phyloP scores from a whole-genome alignment of 2,797 vertebrate species.

The Champsocephalus gunnari region DNA sequence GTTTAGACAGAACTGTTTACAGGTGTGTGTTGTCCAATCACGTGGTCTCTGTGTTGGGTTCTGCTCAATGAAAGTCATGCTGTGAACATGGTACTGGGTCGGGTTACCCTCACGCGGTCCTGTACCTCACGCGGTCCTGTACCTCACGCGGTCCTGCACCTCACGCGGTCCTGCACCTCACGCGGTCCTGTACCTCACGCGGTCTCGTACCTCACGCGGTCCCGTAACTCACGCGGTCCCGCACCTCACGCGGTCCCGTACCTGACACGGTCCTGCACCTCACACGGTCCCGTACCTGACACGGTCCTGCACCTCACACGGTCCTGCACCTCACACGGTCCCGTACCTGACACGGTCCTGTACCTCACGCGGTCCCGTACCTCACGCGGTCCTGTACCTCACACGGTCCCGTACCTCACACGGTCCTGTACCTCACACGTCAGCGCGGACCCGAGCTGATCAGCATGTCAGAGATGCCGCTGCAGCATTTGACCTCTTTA shows the following conservation, averaged over 20 bases:
- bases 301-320: background rate
- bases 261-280: background rate
- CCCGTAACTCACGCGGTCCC: background rate
- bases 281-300: constrained; percentile 1
- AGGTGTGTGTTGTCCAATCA: too few relatives aligned
- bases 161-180: constrained; percentile 3
- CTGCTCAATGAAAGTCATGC: too few relatives aligned
- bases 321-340: constrained; percentile 19
- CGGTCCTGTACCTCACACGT: constrained; percentile 22
- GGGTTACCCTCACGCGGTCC: background rate
- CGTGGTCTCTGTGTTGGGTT: too few relatives aligned
- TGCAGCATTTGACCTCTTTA: constrained; percentile 63
- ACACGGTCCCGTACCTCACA: constrained; percentile 19
- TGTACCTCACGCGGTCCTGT: constrained; percentile 6
- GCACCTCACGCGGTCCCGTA: background rate
- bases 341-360: background rate
- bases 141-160: constrained; percentile 8
- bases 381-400: constrained; percentile 1
- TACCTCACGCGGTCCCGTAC: background rate
- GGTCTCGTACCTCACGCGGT: constrained; percentile 8
- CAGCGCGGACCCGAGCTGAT: constrained; percentile 46
- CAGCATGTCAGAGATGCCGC: constrained; percentile 58
- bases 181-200: background rate
- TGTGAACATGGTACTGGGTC: background rate
- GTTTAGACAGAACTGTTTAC: too few relatives aligned